Evolutionary conservation across 2,797 vertebrate genomes (phyloP).

Genomic region (Lateolabrax maculatus): DNA sequence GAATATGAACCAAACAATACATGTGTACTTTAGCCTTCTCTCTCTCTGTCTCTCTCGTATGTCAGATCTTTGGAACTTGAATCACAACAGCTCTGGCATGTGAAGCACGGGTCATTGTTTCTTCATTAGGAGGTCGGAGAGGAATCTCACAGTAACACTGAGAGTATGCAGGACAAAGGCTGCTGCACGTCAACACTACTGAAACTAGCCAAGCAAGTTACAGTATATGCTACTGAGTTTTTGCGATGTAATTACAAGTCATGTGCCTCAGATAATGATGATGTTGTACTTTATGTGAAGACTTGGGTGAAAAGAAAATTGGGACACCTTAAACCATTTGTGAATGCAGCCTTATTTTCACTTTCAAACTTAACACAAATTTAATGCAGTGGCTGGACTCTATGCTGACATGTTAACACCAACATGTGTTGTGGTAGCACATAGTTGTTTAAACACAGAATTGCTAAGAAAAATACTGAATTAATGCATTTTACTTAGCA

Average conservation of each 20-base stretch:
- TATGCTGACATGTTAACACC: conserved; percentile 17
- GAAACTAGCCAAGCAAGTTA: not conserved
- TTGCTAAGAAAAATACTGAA: not conserved
- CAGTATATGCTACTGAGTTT: too few species aligned
- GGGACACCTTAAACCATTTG: not conserved
- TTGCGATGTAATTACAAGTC: conserved; percentile 4
- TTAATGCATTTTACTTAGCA: not conserved
- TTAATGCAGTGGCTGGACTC: not conserved
- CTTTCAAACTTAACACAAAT: not conserved
- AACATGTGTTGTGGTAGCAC: not conserved
- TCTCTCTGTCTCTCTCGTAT: not conserved
- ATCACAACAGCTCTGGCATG: conserved; percentile 32
- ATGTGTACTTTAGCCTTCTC: not conserved
- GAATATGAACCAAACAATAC: not conserved
- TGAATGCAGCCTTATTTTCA: conserved; percentile 13
- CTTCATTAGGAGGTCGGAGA: conserved; percentile 65
- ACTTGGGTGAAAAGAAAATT: not conserved
- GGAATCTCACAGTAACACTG: conserved; percentile 72
- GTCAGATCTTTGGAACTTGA: conserved; percentile 16
- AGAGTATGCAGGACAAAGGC: conserved; percentile 33
- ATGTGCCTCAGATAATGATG: not conserved
- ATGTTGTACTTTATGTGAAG: not conserved
- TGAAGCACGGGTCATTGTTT: conserved; percentile 23
- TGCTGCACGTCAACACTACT: not conserved
- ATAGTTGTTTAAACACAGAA: not conserved